Base-by-base conservation (phyloP, 2,113 vertebrate species). In the Illadopsis cleaveri region DNA sequence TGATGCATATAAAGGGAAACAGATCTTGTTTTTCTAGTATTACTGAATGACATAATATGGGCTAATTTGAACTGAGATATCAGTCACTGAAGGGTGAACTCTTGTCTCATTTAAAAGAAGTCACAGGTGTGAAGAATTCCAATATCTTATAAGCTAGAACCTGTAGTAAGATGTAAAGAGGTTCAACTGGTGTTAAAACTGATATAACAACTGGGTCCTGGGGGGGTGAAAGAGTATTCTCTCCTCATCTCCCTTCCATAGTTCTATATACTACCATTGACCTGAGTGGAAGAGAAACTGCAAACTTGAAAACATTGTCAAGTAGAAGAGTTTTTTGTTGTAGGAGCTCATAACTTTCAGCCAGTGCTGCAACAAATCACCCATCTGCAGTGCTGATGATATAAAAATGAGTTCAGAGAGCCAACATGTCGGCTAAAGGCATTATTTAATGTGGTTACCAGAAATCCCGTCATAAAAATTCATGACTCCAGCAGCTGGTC, bases 361-460 rank as follows among this genome's bases (percentile, higher is more conserved):
- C 44, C 50, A 51, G 18, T 13, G 42, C 47, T 87, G n/a, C 56
- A 58, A 51, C 51, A 54, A 42, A 86, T 78, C 61, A 58, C 20
- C 44, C 56, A 21, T 58, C 66, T 81, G 80, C 69, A 70, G 15
- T 60, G 38, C 33, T 27, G 40, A 17, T 65, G 71, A 72, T 71
- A 69, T 9, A 86, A 72, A 91, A 91, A 60, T 44, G 42, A 56
- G 57, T 79, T 88, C 65, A 75, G 66, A 76, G 60, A 73, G 51
- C 35, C 1, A 0, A 37, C 47, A 23, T 30, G 50, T 28, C 1
- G 6, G 82, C 64, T 77, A 40, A 69, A 77, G 31, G 14, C 45
- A 35, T 64, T 82, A 68, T 69, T 92, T 86, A 37, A 90, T 79
- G 88, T 82, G 88, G 82, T 42, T 96, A 82, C 79, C 91, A 90